phyloP scores from a whole-genome alignment of 2,113 vertebrate species.

The Panurus biarmicus region DNA sequence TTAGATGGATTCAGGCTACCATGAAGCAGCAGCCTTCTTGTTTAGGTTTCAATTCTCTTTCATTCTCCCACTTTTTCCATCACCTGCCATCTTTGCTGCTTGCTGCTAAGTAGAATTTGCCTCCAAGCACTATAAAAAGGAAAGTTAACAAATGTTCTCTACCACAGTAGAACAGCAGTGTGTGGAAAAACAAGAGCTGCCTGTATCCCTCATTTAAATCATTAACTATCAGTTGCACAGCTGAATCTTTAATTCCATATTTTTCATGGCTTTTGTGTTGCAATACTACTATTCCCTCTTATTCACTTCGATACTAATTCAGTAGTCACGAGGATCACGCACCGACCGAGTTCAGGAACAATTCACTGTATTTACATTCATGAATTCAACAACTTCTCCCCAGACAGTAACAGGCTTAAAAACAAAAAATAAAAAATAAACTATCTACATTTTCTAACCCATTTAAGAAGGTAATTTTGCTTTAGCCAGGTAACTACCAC shows the following conservation, averaged over 20 bases:
- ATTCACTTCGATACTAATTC: background rate
- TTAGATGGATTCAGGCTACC: background rate
- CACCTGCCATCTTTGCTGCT: background rate
- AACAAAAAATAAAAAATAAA: background rate
- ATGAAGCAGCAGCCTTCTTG: background rate
- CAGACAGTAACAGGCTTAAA: background rate
- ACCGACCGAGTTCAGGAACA: background rate
- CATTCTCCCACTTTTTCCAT: background rate
- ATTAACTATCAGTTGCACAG: background rate
- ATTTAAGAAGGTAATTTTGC: background rate
- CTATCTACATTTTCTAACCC: background rate
- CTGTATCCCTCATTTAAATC: background rate
- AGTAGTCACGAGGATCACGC: background rate
- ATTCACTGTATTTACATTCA: background rate
- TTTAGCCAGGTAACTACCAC: background rate
- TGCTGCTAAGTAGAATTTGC: background rate
- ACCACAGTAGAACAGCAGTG: background rate
- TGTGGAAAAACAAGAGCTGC: background rate
- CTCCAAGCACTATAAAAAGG: background rate
- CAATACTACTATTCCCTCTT: background rate
- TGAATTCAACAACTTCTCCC: background rate
- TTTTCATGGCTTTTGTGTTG: background rate
- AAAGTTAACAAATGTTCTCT: background rate
- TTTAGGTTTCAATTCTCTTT: background rate
- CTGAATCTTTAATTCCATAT: background rate